Evolutionary conservation across 2,113 vertebrate genomes (phyloP), one percentile per base, ranked within the genome.

Genomic region (Pollachius pollachius): DNA sequence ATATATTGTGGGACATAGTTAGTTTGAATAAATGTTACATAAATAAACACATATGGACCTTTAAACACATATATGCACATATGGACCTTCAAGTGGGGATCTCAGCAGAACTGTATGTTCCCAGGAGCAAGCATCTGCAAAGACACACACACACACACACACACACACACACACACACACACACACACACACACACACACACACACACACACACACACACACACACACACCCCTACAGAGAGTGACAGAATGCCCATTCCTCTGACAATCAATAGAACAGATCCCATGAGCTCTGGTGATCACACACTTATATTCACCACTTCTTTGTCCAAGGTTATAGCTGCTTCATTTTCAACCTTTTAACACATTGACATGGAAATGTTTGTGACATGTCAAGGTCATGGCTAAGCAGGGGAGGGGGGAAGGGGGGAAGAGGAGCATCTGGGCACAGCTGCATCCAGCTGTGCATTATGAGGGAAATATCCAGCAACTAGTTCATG

Each of bases 111-210:
- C 30, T 34, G 6, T 34, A 34, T 48, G 41, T 13, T 2, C 8
- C 41, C 41, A 7, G 9, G 9, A 9, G 9, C 41, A 9, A 13
- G 41, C 9, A 12, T 48, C 6, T 48, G 9, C 8, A 48, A 9
- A 48, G 60, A 73, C 1, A 60, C 52, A 65, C 3, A 72, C 64
- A 67, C 58, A 65, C 37, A 65, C 25, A 65, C 64, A 65, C 63
- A 64, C 48, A 52, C 48, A 34, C 25, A 30, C 62, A 64, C 27
- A 37, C 37, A 65, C 64, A 65, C 64, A 34, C 15, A 65, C 41
- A 52, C 37, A 52, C n/a, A 37, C n/a, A 11, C 62, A 37, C 9
- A 8, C 62, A 34, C 25, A 64, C 27, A 64, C 30, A 17, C 13
- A 56, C 48, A 17, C 25, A 30, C 62, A 64, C 27, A 37, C 37